Evolutionary conservation across 1,140 invertebrate species (phyloP).

Genomic region (Ctenoplectra terminalis): DNA sequence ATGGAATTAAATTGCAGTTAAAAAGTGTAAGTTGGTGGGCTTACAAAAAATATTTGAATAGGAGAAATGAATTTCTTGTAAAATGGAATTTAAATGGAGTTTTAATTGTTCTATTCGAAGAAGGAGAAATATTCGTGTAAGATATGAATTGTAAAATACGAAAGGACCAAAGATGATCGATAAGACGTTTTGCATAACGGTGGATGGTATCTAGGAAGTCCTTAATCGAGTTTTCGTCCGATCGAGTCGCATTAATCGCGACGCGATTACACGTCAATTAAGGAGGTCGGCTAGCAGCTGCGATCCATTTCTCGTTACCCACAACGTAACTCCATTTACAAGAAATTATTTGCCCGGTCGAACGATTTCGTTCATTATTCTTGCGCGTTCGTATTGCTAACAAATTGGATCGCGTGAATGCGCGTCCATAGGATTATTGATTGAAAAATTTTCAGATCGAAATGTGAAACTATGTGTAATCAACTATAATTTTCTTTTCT

Average conservation of each 20-base stretch:
- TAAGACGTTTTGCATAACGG: background rate
- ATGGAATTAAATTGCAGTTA: too few relatives aligned
- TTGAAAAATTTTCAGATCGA: too few relatives aligned
- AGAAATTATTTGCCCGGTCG: background rate
- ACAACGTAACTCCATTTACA: background rate
- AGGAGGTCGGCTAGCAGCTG: background rate
- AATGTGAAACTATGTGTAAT: too few relatives aligned
- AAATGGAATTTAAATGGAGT: too few relatives aligned
- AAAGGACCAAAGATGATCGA: too few relatives aligned
- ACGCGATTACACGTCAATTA: background rate
- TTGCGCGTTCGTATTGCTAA: background rate
- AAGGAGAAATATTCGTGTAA: too few relatives aligned
- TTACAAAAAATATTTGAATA: too few relatives aligned
- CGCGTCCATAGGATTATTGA: too few relatives aligned
- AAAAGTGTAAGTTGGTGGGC: too few relatives aligned
- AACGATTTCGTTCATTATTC: background rate
- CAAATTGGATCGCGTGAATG: background rate
- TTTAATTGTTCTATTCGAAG: too few relatives aligned
- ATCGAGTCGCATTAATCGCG: slow-evolving; percentile 4
- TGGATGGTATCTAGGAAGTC: background rate
- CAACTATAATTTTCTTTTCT: too few relatives aligned
- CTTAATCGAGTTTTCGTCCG: background rate
- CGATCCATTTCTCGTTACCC: slow-evolving; percentile 12
- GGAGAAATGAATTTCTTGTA: too few relatives aligned
- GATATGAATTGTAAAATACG: background rate